Conservation (phyloP, 1,140 invertebrate genomes). For the Drosophila ogumai region DNA sequence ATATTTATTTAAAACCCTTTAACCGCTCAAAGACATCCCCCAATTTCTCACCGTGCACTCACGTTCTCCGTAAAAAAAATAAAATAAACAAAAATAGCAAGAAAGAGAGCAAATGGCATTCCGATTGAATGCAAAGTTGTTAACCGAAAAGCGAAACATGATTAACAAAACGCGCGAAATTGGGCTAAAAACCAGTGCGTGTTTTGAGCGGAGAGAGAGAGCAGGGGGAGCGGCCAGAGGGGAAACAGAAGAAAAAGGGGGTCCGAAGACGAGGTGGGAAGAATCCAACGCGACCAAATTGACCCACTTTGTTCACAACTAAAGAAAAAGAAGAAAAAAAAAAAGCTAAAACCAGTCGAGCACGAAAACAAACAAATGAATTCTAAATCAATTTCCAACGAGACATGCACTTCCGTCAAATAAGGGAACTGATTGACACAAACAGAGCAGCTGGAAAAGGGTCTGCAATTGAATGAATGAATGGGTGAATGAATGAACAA, state of each 20-base stretch:
- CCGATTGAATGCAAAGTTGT: constrained; percentile 75
- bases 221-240: background rate
- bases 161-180: constrained; percentile 78
- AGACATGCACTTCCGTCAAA: constrained; percentile 52
- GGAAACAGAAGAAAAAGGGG: background rate
- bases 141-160: constrained; percentile 72
- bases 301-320: constrained; percentile 24
- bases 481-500: constrained; percentile 6
- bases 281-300: constrained; percentile 32
- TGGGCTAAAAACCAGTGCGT: constrained; percentile 45
- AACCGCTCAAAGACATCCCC: background rate
- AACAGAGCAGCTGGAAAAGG: constrained; percentile 28
- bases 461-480: background rate
- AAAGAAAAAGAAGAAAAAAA: constrained; percentile 1
- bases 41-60: background rate
- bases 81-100: background rate
- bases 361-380: constrained; percentile 45
- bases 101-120: constrained; percentile 38
- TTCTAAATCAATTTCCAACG: constrained; percentile 43
- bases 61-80: background rate
- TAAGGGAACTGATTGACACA: constrained; percentile 46
- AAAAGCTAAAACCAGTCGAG: constrained; percentile 5
- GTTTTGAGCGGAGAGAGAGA: constrained; percentile 1
- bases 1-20: background rate
- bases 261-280: constrained; percentile 7